A percentile compares a stretch with the other conserved stretches of the same genome.
These are phyloP conservation scores for Indicator indicator DNA, from an alignment of 2,113 vertebrate genomes.

Conservation along the genomic window DNA sequence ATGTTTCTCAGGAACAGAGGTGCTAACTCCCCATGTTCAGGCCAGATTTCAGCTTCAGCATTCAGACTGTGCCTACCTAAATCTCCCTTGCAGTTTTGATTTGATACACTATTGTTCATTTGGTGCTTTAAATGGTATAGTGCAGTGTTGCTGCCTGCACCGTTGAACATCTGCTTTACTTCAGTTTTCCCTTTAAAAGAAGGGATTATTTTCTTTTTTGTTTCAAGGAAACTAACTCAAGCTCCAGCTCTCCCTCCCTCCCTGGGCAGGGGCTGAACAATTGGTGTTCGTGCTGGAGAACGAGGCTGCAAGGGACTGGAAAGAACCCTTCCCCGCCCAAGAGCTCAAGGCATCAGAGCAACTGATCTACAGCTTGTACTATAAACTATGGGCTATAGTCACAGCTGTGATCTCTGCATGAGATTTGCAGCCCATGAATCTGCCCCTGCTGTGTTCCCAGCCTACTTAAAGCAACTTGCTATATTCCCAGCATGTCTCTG, in stretches of 20 bases:
- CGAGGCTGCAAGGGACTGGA: background rate
- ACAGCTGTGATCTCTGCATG: constrained; percentile 32
- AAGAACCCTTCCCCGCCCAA: background rate
- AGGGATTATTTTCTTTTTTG: background rate
- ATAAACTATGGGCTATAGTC: background rate
- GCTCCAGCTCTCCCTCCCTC: background rate
- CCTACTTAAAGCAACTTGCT: background rate
- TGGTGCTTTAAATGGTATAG: background rate
- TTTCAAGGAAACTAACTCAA: background rate
- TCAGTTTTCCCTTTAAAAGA: background rate
- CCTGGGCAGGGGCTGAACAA: background rate
- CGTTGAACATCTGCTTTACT: constrained; percentile 26
- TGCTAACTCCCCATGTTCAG: background rate
- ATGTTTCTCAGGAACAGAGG: background rate
- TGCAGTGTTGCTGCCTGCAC: background rate
- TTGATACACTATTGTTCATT: background rate
- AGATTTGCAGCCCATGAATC: background rate
- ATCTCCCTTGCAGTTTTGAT: constrained; percentile 42
- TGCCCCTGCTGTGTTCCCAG: constrained; percentile 18
- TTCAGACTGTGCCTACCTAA: background rate
- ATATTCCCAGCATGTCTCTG: background rate
- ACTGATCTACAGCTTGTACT: background rate
- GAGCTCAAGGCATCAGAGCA: background rate
- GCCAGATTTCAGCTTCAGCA: constrained; percentile 2
- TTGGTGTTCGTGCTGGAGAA: background rate